Percentiles rank a stretch among this genome's conserved stretches.
phyloP scores from a whole-genome alignment of 2,797 vertebrate species.

The Cryptoprocta ferox region DNA sequence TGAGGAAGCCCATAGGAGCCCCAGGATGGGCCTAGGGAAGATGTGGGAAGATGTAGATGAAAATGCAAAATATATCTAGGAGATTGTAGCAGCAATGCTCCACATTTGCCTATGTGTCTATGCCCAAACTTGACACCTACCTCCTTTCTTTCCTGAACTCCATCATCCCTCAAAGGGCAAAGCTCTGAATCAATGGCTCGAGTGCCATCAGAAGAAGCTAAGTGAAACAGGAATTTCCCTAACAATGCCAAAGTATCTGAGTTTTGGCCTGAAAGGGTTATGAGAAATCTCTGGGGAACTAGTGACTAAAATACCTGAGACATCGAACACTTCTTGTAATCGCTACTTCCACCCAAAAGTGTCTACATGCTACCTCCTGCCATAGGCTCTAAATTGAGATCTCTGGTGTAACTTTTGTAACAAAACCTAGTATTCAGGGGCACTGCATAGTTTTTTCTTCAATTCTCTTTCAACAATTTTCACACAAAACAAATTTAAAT shows the following conservation, averaged over 20 bases:
- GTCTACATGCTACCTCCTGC: background rate
- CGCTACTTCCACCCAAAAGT: background rate
- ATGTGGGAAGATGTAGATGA: background rate
- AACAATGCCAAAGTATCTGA: slow-evolving; percentile 1
- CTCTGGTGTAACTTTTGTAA: background rate
- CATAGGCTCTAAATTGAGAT: background rate
- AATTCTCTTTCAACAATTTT: background rate
- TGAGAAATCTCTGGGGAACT: background rate
- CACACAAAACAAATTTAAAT: background rate
- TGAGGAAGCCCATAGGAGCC: background rate
- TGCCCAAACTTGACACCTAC: background rate
- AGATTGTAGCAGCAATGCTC: background rate
- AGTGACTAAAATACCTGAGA: slow-evolving; percentile 43
- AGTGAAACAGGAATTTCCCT: slow-evolving; percentile 12
- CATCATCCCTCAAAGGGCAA: background rate
- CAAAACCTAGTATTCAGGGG: background rate
- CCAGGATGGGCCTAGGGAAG: background rate
- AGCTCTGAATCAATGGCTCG: background rate
- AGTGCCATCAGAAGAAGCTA: background rate
- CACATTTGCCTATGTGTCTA: background rate
- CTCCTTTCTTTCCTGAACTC: background rate
- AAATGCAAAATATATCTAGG: background rate
- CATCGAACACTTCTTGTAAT: background rate
- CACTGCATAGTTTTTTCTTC: background rate
- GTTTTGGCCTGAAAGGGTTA: background rate